A percentile compares a stretch with the other conserved stretches of the same genome.
phyloP scores from a whole-genome alignment of 1,140 invertebrate species.

The Drosophila rufa region DNA sequence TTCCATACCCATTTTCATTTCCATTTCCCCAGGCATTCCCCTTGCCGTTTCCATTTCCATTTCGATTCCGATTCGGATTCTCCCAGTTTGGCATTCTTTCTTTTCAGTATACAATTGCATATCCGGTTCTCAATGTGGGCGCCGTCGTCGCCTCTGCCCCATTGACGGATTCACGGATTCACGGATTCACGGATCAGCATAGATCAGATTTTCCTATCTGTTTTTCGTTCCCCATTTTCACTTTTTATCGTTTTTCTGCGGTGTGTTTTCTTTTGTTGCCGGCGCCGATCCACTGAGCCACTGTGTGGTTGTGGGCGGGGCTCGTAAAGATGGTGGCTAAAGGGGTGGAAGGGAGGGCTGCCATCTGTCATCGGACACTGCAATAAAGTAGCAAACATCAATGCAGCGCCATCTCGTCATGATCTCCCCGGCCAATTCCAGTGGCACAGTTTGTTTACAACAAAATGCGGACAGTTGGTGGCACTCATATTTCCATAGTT shows the following conservation, averaged over 20 bases:
- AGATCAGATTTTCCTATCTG: slow-evolving; percentile 29
- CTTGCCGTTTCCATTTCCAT: slow-evolving; percentile 26
- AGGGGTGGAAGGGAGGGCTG: slow-evolving; percentile 8
- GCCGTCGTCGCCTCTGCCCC: slow-evolving; percentile 48
- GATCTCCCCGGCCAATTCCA: slow-evolving; percentile 30
- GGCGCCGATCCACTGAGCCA: slow-evolving; percentile 43
- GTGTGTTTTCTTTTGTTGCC: slow-evolving; percentile 19
- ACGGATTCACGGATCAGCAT: slow-evolving; percentile 40
- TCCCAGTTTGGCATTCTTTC: slow-evolving; percentile 54
- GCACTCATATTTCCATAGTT: slow-evolving; percentile 14
- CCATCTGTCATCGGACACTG: slow-evolving; percentile 73
- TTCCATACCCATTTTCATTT: slow-evolving; percentile 45
- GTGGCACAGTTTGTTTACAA: slow-evolving; percentile 55
- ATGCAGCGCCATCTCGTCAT: slow-evolving; percentile 5
- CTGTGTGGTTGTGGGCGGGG: slow-evolving; percentile 29
- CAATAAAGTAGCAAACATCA: slow-evolving; percentile 42
- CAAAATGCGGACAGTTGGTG: slow-evolving; percentile 2
- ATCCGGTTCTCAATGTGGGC: slow-evolving; percentile 80
- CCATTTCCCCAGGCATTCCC: background rate
- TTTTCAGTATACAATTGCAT: slow-evolving; percentile 73
- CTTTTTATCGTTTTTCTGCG: slow-evolving; percentile 12
- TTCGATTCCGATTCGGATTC: slow-evolving; percentile 42
- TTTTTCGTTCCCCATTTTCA: background rate
- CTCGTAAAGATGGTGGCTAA: slow-evolving; percentile 17
- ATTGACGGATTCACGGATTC: slow-evolving; percentile 1